These are phyloP conservation scores for Delichon dasypus DNA, from an alignment of 2,797 vertebrate species.

Conservation along the genomic window DNA sequence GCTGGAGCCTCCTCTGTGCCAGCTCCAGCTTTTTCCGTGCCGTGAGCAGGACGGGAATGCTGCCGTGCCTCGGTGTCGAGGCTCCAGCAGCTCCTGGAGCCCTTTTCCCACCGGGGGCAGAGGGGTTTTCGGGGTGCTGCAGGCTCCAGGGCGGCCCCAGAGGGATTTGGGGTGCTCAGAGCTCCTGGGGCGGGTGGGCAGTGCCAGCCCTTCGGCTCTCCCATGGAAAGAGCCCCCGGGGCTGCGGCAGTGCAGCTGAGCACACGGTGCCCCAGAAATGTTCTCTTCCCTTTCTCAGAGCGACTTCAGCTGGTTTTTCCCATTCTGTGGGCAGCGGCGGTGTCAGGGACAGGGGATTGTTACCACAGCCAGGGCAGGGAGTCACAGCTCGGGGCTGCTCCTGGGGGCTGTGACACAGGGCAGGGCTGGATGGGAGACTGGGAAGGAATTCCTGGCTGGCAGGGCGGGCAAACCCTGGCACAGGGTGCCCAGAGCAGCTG, in stretches of 20 bases:
- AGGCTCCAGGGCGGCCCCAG: fast-evolving
- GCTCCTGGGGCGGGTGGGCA: fast-evolving
- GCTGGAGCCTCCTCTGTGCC: neutral
- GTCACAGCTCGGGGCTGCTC: fast-evolving
- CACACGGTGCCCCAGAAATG: neutral
- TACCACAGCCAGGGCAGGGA: neutral
- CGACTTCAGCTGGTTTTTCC: fast-evolving
- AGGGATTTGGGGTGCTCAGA: fast-evolving
- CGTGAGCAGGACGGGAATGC: neutral
- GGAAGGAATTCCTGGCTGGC: neutral
- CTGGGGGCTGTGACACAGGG: neutral
- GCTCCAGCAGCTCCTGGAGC: neutral
- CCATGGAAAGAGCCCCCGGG: neutral
- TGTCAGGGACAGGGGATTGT: neutral
- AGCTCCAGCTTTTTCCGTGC: neutral
- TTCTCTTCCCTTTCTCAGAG: neutral
- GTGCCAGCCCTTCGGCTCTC: fast-evolving
- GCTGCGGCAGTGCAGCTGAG: neutral
- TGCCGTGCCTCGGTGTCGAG: neutral
- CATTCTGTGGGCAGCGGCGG: fast-evolving
- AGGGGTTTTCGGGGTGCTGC: neutral
- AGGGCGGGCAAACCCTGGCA: neutral
- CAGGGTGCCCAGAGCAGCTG: neutral
- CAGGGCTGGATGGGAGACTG: fast-evolving
- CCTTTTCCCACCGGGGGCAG: fast-evolving